These are phyloP conservation scores for Drosophila parvula DNA, from an alignment of 1,140 invertebrate genomes.

Conservation along the genomic window DNA sequence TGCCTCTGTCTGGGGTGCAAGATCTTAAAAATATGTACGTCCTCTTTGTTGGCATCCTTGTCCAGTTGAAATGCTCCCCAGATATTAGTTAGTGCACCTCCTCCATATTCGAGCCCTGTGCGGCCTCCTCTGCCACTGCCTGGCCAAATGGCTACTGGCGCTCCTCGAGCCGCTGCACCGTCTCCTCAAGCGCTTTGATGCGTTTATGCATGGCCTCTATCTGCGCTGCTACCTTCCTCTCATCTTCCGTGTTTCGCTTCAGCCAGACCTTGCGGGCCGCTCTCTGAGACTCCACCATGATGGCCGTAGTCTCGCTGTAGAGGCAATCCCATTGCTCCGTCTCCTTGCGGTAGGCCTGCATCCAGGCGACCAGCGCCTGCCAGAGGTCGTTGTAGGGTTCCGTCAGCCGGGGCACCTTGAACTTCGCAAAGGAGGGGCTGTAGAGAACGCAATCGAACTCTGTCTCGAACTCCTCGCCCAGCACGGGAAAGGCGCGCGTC, in stretches of 20 bases:
- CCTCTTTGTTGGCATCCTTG: too few species aligned
- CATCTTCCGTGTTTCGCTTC: too few species aligned
- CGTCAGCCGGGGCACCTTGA: background rate
- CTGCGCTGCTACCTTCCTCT: background rate
- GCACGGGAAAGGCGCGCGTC: conserved; percentile 9
- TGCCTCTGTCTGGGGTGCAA: too few species aligned
- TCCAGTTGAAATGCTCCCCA: too few species aligned
- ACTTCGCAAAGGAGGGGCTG: conserved; percentile 7
- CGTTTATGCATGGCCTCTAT: too few species aligned
- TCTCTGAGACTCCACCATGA: fast-evolving
- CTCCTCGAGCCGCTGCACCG: too few species aligned
- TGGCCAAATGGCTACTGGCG: too few species aligned
- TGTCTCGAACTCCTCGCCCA: conserved; percentile 24
- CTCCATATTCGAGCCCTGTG: too few species aligned
- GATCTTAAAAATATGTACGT: too few species aligned
- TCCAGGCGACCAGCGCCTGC: conserved; percentile 34
- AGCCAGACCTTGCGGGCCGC: background rate
- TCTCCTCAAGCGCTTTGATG: too few species aligned
- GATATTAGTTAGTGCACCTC: too few species aligned
- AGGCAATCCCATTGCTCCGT: background rate
- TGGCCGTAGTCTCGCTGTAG: background rate
- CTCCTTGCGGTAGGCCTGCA: conserved; percentile 16
- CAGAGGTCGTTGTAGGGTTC: conserved; percentile 10
- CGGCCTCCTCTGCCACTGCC: too few species aligned
- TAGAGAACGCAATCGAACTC: conserved; percentile 44